Evolutionary conservation across 2,113 vertebrate genomes (phyloP).

Genomic region (Cavia aperea): DNA sequence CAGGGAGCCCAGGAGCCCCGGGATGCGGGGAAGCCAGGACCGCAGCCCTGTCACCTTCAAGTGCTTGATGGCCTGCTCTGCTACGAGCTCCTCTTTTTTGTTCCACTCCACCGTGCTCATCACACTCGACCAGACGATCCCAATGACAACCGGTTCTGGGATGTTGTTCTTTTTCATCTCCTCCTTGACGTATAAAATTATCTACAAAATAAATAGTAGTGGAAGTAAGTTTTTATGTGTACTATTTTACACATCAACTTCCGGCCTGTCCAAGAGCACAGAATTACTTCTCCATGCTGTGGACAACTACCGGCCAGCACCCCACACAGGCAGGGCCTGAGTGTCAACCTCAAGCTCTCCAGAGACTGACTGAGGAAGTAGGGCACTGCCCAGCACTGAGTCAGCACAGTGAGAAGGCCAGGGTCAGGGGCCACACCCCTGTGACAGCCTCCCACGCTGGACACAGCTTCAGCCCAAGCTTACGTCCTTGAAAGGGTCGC

Average conservation of each 20-base stretch:
- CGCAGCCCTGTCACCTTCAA: conserved; percentile 85
- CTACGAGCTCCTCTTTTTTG: conserved; percentile 99
- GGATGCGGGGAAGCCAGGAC: neutral
- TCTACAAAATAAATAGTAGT: conserved; percentile 74
- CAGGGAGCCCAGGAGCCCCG: neutral
- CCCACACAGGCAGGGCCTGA: neutral
- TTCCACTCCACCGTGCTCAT: conserved; percentile 99
- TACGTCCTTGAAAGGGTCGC: conserved; percentile 95
- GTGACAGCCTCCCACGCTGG: neutral
- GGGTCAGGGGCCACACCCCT: too few species aligned
- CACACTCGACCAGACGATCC: conserved; percentile 94
- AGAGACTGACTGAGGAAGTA: neutral
- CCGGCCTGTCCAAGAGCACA: neutral
- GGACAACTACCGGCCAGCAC: neutral
- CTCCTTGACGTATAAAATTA: conserved; percentile 91
- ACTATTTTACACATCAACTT: neutral
- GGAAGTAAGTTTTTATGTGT: neutral
- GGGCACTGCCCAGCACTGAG: rapidly evolving
- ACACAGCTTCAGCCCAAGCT: neutral
- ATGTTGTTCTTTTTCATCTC: conserved; percentile 98
- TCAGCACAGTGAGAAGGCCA: neutral
- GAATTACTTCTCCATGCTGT: neutral
- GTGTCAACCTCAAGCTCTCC: neutral
- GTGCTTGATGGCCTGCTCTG: conserved; percentile 99
- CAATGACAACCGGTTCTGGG: conserved; percentile 92